A percentile compares a stretch with the other conserved stretches of the same genome.
These are phyloP conservation scores for Dorcus parallelipipedus DNA, from an alignment of 2,888 invertebrate genomes.

Conservation along the genomic window DNA sequence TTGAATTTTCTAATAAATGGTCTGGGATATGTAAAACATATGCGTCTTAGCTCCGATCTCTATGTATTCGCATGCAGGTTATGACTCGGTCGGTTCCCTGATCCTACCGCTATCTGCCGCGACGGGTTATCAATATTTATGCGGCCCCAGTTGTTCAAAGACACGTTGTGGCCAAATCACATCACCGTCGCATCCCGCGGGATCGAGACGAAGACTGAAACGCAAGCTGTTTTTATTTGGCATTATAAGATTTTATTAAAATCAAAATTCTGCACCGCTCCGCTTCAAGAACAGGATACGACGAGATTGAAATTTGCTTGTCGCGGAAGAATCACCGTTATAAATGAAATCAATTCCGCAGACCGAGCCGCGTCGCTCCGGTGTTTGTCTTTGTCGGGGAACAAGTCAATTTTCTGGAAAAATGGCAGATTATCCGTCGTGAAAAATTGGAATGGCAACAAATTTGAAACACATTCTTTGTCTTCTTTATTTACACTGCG, in stretches of 20 bases:
- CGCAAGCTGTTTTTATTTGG: constrained; percentile 28
- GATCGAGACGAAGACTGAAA: constrained; percentile 16
- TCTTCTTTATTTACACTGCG: constrained; percentile 35
- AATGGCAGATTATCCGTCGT: constrained; percentile 39
- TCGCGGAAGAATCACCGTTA: constrained; percentile 33
- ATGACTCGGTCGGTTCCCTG: constrained; percentile 27
- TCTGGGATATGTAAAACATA: not conserved
- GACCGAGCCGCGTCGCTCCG: constrained; percentile 29
- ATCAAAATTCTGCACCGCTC: constrained; percentile 26
- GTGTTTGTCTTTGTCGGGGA: constrained; percentile 35
- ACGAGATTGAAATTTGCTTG: constrained; percentile 38
- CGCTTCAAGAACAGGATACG: constrained; percentile 14
- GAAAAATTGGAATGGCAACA: constrained; percentile 41
- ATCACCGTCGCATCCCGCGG: constrained; percentile 26
- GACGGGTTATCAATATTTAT: constrained; percentile 37
- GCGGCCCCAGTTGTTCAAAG: constrained; percentile 24
- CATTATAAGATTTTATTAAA: constrained; percentile 30
- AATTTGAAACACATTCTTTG: constrained; percentile 40
- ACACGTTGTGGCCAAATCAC: constrained; percentile 28
- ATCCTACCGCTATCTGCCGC: constrained; percentile 28
- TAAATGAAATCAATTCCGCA: constrained; percentile 43
- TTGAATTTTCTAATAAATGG: constrained; percentile 27
- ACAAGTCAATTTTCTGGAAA: constrained; percentile 42
- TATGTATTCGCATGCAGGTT: constrained; percentile 29
- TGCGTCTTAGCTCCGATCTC: not conserved